Evolutionary conservation across 2,797 vertebrate species (phyloP).

Genomic region (Hafferia zeledoni): DNA sequence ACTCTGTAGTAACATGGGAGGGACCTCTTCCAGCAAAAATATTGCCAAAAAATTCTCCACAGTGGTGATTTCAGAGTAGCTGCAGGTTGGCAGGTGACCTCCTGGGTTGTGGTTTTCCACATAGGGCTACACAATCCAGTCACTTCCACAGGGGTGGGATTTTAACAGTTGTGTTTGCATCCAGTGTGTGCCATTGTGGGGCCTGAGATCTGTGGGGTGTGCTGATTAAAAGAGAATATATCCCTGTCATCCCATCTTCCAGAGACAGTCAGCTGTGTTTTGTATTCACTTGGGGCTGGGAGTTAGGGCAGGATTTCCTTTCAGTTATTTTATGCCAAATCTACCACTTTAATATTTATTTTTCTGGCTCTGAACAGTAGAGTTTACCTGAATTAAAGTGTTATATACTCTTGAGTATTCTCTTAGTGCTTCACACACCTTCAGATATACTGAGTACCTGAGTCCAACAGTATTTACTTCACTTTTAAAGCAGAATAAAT

Average conservation of each 20-base stretch:
- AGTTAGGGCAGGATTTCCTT: not conserved
- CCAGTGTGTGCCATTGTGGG: not conserved
- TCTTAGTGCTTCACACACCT: not conserved
- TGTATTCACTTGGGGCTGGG: not conserved
- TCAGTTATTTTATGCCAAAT: not conserved
- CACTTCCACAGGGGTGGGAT: not conserved
- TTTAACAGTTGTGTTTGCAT: not conserved
- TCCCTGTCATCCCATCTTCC: not conserved
- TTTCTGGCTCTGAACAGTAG: not conserved
- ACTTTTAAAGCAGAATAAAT: not conserved
- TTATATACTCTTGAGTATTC: not conserved
- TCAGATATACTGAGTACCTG: not conserved
- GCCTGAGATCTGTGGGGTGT: not conserved
- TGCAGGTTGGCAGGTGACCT: not conserved
- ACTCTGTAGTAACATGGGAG: not conserved
- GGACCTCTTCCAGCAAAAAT: conserved; percentile 9
- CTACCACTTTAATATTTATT: not conserved
- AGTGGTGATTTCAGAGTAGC: not conserved
- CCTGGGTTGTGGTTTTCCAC: not conserved
- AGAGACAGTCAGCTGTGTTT: not conserved
- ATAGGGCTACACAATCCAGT: not conserved
- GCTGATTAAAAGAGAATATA: not conserved
- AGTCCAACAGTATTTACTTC: not conserved
- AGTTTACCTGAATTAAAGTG: not conserved
- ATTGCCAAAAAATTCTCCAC: not conserved